A percentile compares a stretch with the other conserved stretches of the same genome.
Conservation (phyloP, 2,113 vertebrate species). For the Eonycteris spelaea region DNA sequence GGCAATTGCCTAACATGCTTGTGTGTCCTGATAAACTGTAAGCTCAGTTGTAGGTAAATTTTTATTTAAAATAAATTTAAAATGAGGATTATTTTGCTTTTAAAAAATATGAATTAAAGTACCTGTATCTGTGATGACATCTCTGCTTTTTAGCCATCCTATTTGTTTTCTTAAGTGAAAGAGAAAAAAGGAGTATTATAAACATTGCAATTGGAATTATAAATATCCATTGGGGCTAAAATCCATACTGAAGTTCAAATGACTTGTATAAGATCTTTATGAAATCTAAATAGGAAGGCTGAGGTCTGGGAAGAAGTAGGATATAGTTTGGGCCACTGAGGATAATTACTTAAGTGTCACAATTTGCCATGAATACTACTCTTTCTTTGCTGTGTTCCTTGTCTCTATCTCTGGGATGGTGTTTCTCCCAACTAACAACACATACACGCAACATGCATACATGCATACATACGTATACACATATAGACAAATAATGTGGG, state of each 20-base stretch:
- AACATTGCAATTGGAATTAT: neutral
- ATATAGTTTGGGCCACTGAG: neutral
- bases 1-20: neutral
- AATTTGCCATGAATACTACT: neutral
- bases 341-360: neutral
- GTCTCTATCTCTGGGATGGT: neutral
- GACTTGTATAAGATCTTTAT: neutral
- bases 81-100: neutral
- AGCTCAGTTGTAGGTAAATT: neutral
- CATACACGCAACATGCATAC: accelerated
- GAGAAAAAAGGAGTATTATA: neutral
- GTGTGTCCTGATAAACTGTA: neutral
- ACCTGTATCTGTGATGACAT: neutral
- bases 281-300: neutral
- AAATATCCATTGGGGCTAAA: neutral
- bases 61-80: neutral
- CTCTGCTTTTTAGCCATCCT: neutral
- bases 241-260: neutral
- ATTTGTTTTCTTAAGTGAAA: neutral
- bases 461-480: neutral
- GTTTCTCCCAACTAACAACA: neutral
- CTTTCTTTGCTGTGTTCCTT: neutral
- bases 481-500: neutral
- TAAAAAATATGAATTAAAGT: neutral
- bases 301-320: neutral